Base-by-base conservation (phyloP, 2,113 vertebrate species). In the Thalassarche chlororhynchos region DNA sequence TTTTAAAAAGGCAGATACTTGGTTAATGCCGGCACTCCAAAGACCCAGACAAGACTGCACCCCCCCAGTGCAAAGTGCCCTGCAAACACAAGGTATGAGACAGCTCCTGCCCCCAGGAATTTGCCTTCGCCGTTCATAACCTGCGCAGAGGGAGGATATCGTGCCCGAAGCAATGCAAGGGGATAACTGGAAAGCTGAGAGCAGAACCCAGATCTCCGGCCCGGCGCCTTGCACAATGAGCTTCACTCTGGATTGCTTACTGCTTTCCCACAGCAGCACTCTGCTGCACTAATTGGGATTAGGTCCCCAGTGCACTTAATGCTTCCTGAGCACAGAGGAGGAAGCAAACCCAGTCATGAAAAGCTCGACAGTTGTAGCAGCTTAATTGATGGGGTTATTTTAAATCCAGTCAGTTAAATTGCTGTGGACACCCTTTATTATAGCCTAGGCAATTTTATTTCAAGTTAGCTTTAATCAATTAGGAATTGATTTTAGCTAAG, bases 401-500 rank as follows among this genome's bases (percentile, higher is more conserved):
- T 94, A 95, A 97, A 97, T 96, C 93, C 90, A 94, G 94, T 95
- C 60, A 86, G 68, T 94, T 96, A 95, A 96, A 96, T 81, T 97
- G 84, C 89, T 71, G 44, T 1, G 1, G 87, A 91, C 84, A 80
- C 84, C 87, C 93, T 94, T 95, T 92, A 96, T 96, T 97, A 95
- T 88, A 93, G 70, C 75, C 90, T 72, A 72, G 81, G 91, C 92
- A 92, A 93, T 95, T 96, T 96, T 95, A 89, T 96, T 97, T 97
- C 91, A 95, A 95, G 95, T 94, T 96, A 91, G 72, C 46, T 91
- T 94, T 92, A 92, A 94, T 97, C 96, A 96, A 91, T 97, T 96
- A 97, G 84, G 74, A 84, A 96, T 95, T 95, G 89, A 97, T 96
- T 97, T 97, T 95, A 96, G 92, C 84, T 92, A 96, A 95, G 87